Percentiles rank a stretch among this genome's conserved stretches.
These are phyloP conservation scores for Glandiceps talaboti DNA, from an alignment of 53 echinoderm and acorn worm genomes.

Conservation along the genomic window DNA sequence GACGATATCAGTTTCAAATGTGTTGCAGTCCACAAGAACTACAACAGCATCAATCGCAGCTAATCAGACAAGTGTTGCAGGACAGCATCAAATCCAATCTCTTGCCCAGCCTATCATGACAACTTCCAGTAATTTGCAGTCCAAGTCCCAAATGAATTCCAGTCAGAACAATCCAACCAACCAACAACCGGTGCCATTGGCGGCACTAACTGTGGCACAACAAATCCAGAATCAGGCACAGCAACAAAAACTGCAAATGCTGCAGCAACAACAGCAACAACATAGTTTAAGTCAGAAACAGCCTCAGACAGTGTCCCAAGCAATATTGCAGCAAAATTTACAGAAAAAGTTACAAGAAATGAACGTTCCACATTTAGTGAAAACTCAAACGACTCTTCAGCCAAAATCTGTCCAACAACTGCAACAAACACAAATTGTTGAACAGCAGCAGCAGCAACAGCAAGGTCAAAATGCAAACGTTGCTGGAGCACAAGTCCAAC, in stretches of 20 bases:
- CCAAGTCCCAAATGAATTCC: not conserved
- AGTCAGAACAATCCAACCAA: not conserved
- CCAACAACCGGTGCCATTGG: not conserved
- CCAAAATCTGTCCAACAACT: not conserved
- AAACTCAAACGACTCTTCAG: not conserved
- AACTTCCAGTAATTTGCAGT: not conserved
- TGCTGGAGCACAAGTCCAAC: constrained; percentile 4
- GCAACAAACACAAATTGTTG: constrained; percentile 17
- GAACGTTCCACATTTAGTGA: not conserved
- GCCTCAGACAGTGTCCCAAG: constrained; percentile 12
- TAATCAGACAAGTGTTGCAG: not conserved
- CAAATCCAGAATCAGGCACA: not conserved
- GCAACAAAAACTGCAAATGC: constrained; percentile 3
- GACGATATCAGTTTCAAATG: not conserved
- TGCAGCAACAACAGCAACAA: constrained; percentile 23
- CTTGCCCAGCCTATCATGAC: not conserved
- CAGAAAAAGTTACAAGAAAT: not conserved
- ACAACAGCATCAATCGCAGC: not conserved
- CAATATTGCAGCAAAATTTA: not conserved
- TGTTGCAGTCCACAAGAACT: not conserved
- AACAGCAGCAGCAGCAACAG: constrained; percentile 23
- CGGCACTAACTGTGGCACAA: not conserved
- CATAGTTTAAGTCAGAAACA: constrained; percentile 11
- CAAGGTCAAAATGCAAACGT: constrained; percentile 8
- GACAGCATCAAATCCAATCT: not conserved